Base-by-base conservation (phyloP, 1,140 invertebrate genomes). In the Drosophila biarmipes region DNA sequence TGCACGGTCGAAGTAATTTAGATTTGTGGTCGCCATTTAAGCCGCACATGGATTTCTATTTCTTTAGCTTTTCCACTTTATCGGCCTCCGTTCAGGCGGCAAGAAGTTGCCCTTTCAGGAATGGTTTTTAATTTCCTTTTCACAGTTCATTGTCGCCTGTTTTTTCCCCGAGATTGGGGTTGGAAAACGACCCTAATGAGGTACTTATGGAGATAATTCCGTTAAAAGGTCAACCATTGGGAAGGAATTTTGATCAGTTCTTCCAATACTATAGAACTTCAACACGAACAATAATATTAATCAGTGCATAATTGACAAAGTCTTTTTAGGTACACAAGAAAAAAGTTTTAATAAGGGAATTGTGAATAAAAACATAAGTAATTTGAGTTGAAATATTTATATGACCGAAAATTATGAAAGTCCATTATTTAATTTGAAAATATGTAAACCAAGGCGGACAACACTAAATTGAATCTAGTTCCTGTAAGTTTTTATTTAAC, bases 111-210 rank as follows among this genome's bases (percentile, higher is more conserved):
- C 61, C 55, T 11, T 40, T n/a, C 43, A 45, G 57, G 72, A 84
- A 85, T 62, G 74, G 48, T 76, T 87, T 87, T 89, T 84, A 89
- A 89, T 87, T 87, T 89, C 73, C 72, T 53, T 62, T 68, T 78
- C 42, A 56, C 80, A 71, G 63, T 79, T 58, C 51, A 24, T 40
- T 58, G 64, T 56, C 48, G 37, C 21, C 52, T 42, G 35, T 48
- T 27, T 29, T 29, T 6, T 12, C 38, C 48, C 7, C 12, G 27
- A 27, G 17, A 34, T 17, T 40, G 27, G 21, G 27, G 40, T 6
- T 46, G 17, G 29, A 24, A 53, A 35, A 24, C 21, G 21, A 11
- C 24, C 14, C 6, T 35, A 6, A 31, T 27, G 8, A 19, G 24
- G 11, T 27, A 24, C 11, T 17, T 35, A 52, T n/a, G 6, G 19